Base-by-base conservation (phyloP, 2,113 vertebrate genomes). In the Archocentrus centrarchus region DNA sequence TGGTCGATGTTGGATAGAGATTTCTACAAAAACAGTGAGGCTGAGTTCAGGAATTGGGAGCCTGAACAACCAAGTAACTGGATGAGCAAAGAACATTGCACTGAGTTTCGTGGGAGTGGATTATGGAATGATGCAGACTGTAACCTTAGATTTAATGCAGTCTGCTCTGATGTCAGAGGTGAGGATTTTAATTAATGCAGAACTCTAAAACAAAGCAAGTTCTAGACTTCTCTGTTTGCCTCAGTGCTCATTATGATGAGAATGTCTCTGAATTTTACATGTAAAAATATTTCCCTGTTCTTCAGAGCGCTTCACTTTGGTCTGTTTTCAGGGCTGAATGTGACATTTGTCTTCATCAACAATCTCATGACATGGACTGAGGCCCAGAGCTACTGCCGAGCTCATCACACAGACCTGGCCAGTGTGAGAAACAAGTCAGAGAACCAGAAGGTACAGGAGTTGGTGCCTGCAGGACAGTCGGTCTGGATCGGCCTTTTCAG, bases 401-500 rank as follows among this genome's bases (percentile, higher is more conserved):
- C 58, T 27, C 0, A 59, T 15, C 2, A 27, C 1, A 58, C 22
- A 15, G 58, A 59, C 58, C 58, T 59, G 58, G 24, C 13, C 8
- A 55, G 53, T 13, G n/a, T 2, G 35, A 60, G 55, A 37, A 76
- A 2, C 9, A 1, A 3, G 11, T 9, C 35, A 0, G 61, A 83
- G 6, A 59, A 62, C 50, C 35, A 73, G 82, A 7, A 50, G 58
- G 3, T 81, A 6, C n/a, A 1, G 1, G 1, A 18, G 3, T 4
- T 35, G 35, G n/a, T 63, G 7, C 77, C 62, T 59, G 47, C 3
- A 60, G 77, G 10, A 6, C 2, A 7, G 1, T 6, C 22, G 11
- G 86, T 24, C 75, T 85, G 86, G 87, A 80, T 80, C n/a, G 83
- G 87, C 30, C 80, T 80, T 13, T 66, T 37, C 73, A 77, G 81